Evolutionary conservation across 37 sponge, comb jelly and placozoan species (phyloP).

Genomic region (Hormiphora californensis): DNA sequence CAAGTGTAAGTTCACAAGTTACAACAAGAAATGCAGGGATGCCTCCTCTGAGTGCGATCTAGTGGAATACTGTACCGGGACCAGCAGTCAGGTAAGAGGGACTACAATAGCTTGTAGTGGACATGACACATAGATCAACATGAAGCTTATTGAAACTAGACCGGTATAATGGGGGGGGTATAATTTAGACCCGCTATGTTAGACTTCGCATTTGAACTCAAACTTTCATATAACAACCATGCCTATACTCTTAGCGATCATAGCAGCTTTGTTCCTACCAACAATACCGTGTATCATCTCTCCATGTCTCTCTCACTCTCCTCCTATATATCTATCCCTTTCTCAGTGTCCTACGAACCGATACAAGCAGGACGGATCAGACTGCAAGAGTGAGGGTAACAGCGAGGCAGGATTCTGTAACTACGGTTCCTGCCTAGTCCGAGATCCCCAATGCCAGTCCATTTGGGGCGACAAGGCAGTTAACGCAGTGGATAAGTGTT

Average conservation of each 20-base stretch:
- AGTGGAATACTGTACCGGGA: conserved; percentile 26
- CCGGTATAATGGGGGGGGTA: too few relatives aligned
- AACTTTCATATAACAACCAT: too few relatives aligned
- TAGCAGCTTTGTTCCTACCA: too few relatives aligned
- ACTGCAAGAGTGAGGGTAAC: background rate
- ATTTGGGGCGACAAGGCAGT: conserved; percentile 26
- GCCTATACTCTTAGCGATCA: too few relatives aligned
- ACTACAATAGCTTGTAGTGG: too few relatives aligned
- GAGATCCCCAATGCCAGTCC: background rate
- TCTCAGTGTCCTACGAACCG: conserved; percentile 46
- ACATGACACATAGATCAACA: too few relatives aligned
- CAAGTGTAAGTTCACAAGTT: conserved; percentile 4
- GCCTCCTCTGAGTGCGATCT: conserved; percentile 25
- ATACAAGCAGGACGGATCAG: conserved; percentile 42
- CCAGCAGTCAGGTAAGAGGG: conserved; percentile 35
- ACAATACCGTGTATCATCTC: too few relatives aligned
- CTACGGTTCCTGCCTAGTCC: conserved; percentile 15
- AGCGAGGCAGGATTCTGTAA: conserved; percentile 11
- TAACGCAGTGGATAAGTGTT: too few relatives aligned
- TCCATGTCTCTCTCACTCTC: too few relatives aligned
- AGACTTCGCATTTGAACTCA: too few relatives aligned
- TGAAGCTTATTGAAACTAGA: too few relatives aligned
- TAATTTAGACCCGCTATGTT: too few relatives aligned
- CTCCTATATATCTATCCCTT: background rate
- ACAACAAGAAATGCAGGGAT: background rate